These are phyloP conservation scores for Coenobita brevimanus DNA, from an alignment of 1,140 invertebrate species.

Conservation along the genomic window DNA sequence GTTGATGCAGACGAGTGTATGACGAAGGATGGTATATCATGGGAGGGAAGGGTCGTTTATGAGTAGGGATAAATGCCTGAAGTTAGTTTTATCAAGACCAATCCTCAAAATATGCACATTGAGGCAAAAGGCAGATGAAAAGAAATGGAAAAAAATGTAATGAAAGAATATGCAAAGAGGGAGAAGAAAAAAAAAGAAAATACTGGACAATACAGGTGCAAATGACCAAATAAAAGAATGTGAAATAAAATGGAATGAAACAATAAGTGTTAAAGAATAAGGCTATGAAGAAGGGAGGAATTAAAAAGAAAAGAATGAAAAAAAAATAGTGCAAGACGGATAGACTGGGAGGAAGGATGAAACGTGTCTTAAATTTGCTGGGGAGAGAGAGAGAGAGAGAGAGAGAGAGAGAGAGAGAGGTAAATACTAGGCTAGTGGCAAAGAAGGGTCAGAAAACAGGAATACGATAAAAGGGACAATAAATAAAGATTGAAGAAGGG, in stretches of 20 bases:
- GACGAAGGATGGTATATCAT: too few relatives aligned
- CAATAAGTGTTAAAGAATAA: not conserved
- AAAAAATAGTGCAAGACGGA: not conserved
- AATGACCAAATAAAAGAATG: not conserved
- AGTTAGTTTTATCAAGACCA: too few relatives aligned
- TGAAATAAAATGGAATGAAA: not conserved
- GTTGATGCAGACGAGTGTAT: not conserved
- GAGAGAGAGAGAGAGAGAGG: conserved; percentile 1
- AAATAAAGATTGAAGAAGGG: too few relatives aligned
- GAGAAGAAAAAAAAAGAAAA: conserved; percentile 3
- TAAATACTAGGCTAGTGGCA: not conserved
- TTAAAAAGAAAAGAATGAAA: not conserved
- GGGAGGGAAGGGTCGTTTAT: too few relatives aligned
- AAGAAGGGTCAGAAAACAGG: not conserved
- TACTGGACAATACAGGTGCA: not conserved
- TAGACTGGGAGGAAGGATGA: not conserved
- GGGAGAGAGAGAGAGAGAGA: conserved; percentile 1
- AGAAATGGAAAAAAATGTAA: not conserved
- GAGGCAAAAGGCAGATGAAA: not conserved
- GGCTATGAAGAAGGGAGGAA: not conserved
- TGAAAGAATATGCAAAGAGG: not conserved
- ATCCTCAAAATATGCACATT: not conserved
- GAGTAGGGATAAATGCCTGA: too few relatives aligned
- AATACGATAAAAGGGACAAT: not conserved
- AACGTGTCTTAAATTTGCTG: not conserved